Percentiles rank a stretch among this genome's conserved stretches.
Evolutionary conservation across 2,113 vertebrate species (phyloP).

Genomic region (Lepisosteus oculatus): DNA sequence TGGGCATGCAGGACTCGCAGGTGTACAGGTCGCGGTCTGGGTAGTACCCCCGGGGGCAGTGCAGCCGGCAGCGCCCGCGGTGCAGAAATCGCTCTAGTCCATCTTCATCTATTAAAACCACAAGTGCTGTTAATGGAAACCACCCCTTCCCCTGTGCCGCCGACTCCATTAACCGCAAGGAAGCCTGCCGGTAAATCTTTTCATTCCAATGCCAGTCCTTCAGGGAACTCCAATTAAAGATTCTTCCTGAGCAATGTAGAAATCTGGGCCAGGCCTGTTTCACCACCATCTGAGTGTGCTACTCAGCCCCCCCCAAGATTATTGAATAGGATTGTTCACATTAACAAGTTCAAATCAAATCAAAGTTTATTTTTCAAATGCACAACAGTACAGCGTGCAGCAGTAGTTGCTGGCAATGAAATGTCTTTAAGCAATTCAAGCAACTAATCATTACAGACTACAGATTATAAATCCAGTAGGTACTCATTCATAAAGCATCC

Average conservation of each 20-base stretch:
- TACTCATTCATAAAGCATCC: too few relatives aligned
- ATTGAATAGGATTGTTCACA: too few relatives aligned
- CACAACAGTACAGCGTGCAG: too few relatives aligned
- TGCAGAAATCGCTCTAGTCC: slow-evolving; percentile 68
- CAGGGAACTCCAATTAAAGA: slow-evolving; percentile 26
- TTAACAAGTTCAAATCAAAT: too few relatives aligned
- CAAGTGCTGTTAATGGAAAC: slow-evolving; percentile 25
- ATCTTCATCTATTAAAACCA: slow-evolving; percentile 59
- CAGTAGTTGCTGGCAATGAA: too few relatives aligned
- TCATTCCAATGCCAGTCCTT: neutral
- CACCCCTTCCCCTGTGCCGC: slow-evolving; percentile 20
- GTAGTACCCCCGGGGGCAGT: slow-evolving; percentile 68
- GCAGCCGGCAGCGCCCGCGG: slow-evolving; percentile 66
- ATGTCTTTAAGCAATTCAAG: too few relatives aligned
- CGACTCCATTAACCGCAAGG: slow-evolving; percentile 15
- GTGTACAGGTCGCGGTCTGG: slow-evolving; percentile 60
- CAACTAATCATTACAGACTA: too few relatives aligned
- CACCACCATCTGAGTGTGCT: neutral
- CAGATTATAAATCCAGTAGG: too few relatives aligned
- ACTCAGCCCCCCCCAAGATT: too few relatives aligned
- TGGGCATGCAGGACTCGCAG: slow-evolving; percentile 66
- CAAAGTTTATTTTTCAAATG: too few relatives aligned
- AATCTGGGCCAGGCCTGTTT: slow-evolving; percentile 7
- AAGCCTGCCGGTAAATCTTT: slow-evolving; percentile 2
- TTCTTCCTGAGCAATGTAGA: slow-evolving; percentile 18